These are phyloP conservation scores for Cryptomyrus ogoouensis DNA, from an alignment of 2,113 vertebrate species.

Conservation along the genomic window DNA sequence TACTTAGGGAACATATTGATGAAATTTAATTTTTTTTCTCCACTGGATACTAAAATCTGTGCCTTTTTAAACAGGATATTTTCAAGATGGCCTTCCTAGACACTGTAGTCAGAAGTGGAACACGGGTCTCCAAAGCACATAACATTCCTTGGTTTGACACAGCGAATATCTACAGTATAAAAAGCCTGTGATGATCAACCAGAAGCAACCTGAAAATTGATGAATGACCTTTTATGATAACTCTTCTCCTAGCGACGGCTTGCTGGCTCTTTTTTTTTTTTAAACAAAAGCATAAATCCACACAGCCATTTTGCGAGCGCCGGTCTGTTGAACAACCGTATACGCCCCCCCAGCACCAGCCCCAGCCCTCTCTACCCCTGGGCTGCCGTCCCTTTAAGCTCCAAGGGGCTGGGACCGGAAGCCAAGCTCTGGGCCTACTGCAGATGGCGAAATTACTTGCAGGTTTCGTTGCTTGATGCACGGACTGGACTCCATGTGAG, in stretches of 20 bases:
- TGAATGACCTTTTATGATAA: background rate
- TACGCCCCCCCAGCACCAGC: background rate
- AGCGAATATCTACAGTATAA: background rate
- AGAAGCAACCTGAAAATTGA: background rate
- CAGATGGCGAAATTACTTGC: constrained; percentile 1
- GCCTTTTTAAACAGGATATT: background rate
- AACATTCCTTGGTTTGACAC: too few species aligned
- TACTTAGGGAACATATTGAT: background rate
- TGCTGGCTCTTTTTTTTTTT: background rate
- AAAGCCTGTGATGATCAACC: background rate
- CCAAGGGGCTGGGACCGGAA: background rate
- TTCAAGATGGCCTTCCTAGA: background rate
- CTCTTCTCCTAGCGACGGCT: background rate
- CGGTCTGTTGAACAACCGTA: background rate
- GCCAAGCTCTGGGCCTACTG: background rate
- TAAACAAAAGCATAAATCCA: background rate
- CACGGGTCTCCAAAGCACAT: background rate
- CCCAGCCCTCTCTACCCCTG: background rate
- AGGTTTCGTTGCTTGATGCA: background rate
- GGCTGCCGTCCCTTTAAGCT: background rate
- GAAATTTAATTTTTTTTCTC: background rate
- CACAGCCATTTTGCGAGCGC: background rate
- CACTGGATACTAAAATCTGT: background rate
- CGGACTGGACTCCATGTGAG: background rate
- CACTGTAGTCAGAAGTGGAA: background rate